Percentiles rank a stretch among this genome's conserved stretches.
phyloP scores from a whole-genome alignment of 2,888 invertebrate genomes.

The Cantharis rustica region DNA sequence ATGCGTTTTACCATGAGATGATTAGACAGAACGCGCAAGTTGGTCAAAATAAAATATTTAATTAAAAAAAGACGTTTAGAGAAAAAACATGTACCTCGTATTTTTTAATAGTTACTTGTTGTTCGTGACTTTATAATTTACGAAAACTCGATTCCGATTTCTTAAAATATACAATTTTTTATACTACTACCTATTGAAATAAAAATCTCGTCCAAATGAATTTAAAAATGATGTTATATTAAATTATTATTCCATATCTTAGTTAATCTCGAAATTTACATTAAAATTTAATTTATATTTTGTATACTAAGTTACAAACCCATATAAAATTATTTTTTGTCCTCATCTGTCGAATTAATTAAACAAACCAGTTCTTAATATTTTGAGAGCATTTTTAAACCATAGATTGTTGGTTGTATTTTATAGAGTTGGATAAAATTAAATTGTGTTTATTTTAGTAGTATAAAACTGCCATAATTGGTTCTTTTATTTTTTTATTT shows the following conservation, averaged over 20 bases:
- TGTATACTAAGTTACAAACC: slow-evolving; percentile 1
- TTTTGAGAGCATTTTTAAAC: neutral
- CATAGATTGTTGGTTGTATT: neutral
- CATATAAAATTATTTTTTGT: neutral
- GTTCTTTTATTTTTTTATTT: slow-evolving; percentile 9
- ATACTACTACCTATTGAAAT: neutral
- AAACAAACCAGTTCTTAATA: slow-evolving; percentile 4
- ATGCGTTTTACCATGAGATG: neutral
- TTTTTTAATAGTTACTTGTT: neutral
- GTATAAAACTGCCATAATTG: slow-evolving; percentile 8
- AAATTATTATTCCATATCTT: slow-evolving; percentile 1
- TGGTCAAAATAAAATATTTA: neutral
- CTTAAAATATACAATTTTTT: neutral
- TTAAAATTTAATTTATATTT: neutral
- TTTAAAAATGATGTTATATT: neutral
- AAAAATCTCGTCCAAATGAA: neutral
- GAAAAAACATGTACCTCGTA: neutral
- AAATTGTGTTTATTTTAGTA: neutral
- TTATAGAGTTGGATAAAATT: neutral
- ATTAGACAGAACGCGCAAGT: neutral
- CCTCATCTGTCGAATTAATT: slow-evolving; percentile 1
- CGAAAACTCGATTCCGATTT: neutral
- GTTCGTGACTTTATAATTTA: neutral
- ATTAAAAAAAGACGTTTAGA: neutral
- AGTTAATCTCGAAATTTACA: neutral